Base-by-base conservation (phyloP, 2,113 vertebrate species). In the Acinonyx jubatus region DNA sequence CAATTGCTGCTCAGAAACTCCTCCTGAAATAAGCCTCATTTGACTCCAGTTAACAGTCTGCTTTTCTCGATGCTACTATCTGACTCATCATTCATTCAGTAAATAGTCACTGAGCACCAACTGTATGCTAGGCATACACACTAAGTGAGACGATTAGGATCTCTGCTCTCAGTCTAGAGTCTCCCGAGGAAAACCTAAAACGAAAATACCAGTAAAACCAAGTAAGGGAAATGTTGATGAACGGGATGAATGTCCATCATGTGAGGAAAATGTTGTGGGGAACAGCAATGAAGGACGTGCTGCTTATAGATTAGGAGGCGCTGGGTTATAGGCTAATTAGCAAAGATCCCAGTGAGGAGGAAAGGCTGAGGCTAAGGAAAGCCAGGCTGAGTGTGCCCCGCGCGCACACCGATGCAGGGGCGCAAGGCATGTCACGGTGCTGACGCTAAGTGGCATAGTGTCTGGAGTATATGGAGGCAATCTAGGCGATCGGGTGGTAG, bases 301-400 rank as follows among this genome's bases (percentile, higher is more conserved):
- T 71, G 7, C 38, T 16, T 73, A 15, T 1, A 14, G 41, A 55
- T 9, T 21, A 57, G 21, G 7, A 61, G 57, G 57, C 23, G 8
- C 21, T 57, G 18, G 55, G 6, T 52, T 52, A 52, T 55, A 55
- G 31, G 11, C 81, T 38, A 21, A 65, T 23, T 63, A 45, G 69
- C 21, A 29, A 45, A 61, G 36, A 8, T 36, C 73, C 52, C 19
- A 29, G 8, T 31, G 36, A 87, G 18, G n/a, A 90, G 31, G 27
- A 33, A 38, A 48, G 14, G n/a, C 1, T 18, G 25, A 83, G 48
- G 57, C 13, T 69, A 80, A 86, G 16, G 11, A 61, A 12, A 4
- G 0, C 0, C 13, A 10, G 11, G 11, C 33, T 29, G 18, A 65
- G 4, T 2, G 1, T 10, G 29, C n/a, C 33, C 9, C 3, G 3